Percentiles rank a stretch among this genome's conserved stretches.
Evolutionary conservation across 2,113 vertebrate species (phyloP).

Genomic region (Rhinopomastus cyanomelas): DNA sequence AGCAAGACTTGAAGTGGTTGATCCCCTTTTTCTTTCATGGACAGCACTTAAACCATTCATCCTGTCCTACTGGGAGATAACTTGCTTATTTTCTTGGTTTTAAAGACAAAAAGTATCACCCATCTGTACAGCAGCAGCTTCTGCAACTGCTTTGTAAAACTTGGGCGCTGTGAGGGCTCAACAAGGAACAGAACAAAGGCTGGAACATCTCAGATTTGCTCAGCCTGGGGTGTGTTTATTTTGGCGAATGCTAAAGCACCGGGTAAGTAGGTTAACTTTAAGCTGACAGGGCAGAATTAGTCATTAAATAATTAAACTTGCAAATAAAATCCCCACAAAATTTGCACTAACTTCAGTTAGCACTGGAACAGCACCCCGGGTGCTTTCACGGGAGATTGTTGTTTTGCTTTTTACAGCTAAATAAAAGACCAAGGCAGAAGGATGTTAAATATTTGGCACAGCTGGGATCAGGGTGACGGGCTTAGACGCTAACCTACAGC

Average conservation of each 20-base stretch:
- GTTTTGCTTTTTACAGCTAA: not conserved
- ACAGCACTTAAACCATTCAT: not conserved
- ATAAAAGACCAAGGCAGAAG: not conserved
- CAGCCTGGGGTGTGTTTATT: not conserved
- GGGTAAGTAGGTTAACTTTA: conserved; percentile 22
- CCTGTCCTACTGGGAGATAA: not conserved
- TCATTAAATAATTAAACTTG: conserved; percentile 26
- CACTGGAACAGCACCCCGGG: not conserved
- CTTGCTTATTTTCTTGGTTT: not conserved
- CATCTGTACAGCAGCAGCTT: not conserved
- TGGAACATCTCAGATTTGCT: not conserved
- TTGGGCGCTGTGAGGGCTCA: not conserved
- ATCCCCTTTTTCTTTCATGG: not conserved
- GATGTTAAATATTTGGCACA: not conserved
- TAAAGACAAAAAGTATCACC: not conserved
- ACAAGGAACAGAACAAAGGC: not conserved
- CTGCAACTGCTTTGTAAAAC: not conserved
- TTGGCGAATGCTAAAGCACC: not conserved
- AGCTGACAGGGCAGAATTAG: not conserved
- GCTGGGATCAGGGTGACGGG: not conserved
- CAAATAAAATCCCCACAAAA: not conserved
- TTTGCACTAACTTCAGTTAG: not conserved
- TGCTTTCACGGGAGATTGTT: not conserved
- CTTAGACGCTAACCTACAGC: not conserved
- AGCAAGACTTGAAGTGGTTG: not conserved